Conservation (phyloP, 2,113 vertebrate genomes). For the Scomber colias region DNA sequence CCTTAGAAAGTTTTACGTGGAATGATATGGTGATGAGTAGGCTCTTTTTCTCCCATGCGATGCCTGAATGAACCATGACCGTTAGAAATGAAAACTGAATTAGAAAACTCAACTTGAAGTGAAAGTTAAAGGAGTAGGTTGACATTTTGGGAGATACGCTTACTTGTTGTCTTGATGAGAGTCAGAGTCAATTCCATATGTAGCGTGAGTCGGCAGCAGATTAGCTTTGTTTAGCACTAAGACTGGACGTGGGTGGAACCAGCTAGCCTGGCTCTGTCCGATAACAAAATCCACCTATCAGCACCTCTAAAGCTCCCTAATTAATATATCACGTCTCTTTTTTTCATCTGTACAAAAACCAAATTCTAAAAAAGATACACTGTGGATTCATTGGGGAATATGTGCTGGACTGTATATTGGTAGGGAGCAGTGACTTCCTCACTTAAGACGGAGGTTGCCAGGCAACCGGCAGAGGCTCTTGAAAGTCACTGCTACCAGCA, state of each 20-base stretch:
- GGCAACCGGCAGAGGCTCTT: neutral
- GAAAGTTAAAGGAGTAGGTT: neutral
- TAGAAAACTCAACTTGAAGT: conserved; percentile 16
- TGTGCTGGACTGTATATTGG: neutral
- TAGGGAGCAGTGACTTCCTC: neutral
- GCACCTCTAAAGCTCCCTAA: neutral
- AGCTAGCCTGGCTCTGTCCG: neutral
- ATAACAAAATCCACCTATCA: neutral
- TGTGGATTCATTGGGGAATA: neutral
- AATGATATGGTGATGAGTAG: conserved; percentile 50
- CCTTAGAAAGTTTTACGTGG: conserved; percentile 48
- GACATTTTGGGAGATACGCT: neutral
- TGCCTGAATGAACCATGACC: conserved; percentile 13
- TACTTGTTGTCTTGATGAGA: neutral
- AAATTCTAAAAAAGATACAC: neutral
- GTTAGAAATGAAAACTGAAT: conserved; percentile 38
- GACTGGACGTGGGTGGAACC: neutral
- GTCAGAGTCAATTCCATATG: neutral
- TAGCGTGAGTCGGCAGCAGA: neutral
- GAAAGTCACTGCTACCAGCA: neutral
- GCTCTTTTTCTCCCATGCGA: conserved; percentile 48
- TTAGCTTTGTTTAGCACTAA: conserved; percentile 12
- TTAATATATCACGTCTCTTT: neutral
- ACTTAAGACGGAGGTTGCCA: neutral
- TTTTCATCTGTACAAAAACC: neutral